A percentile compares a stretch with the other conserved stretches of the same genome.
Conservation (phyloP, 2,888 invertebrate genomes). For the Zeuzera pyrina region DNA sequence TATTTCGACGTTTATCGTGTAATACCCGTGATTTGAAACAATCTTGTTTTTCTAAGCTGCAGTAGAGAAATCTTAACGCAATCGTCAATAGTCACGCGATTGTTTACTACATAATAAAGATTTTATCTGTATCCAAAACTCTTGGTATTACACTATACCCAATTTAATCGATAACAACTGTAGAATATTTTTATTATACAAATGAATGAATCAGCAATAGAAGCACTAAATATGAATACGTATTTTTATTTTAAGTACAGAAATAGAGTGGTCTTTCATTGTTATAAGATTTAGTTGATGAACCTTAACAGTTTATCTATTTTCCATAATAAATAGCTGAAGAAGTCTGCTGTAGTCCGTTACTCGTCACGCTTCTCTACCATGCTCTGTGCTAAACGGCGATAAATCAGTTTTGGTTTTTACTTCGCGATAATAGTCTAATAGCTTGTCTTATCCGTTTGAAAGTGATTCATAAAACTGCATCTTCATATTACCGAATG, state of each 20-base stretch:
- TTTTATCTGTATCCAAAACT: too few relatives aligned
- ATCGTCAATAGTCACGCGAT: constrained; percentile 53
- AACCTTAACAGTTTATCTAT: constrained; percentile 35
- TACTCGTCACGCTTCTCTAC: constrained; percentile 37
- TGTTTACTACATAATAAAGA: too few relatives aligned
- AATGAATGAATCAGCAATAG: too few relatives aligned
- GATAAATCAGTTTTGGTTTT: constrained; percentile 33
- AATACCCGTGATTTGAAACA: constrained; percentile 53
- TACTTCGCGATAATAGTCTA: constrained; percentile 18
- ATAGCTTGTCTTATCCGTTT: too few relatives aligned
- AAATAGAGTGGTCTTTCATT: not conserved
- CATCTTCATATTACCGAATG: too few relatives aligned
- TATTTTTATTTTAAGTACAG: too few relatives aligned
- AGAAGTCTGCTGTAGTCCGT: constrained; percentile 28
- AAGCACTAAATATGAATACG: too few relatives aligned
- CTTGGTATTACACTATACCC: too few relatives aligned
- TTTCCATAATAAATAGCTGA: constrained; percentile 46
- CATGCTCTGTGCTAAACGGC: constrained; percentile 16
- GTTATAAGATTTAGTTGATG: constrained; percentile 26
- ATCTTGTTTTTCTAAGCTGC: constrained; percentile 42
- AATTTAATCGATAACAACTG: too few relatives aligned
- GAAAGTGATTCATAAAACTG: too few relatives aligned
- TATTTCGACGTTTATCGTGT: constrained; percentile 40
- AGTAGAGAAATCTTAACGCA: constrained; percentile 46
- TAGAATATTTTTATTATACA: too few relatives aligned